Evolutionary conservation across 1,140 invertebrate genomes (phyloP).

Genomic region (Nebria ingens): DNA sequence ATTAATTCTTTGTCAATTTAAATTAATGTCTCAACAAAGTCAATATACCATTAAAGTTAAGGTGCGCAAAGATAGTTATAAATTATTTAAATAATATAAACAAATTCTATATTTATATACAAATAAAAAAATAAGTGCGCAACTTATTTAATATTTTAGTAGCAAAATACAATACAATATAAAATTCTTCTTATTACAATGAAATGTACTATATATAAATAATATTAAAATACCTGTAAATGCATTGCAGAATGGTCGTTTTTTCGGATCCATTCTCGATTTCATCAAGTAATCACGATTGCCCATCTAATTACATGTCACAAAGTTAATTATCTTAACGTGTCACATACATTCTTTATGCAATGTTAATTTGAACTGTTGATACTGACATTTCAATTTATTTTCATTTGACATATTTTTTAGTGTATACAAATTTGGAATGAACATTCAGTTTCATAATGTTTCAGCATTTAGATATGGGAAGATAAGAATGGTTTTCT

Average conservation of each 20-base stretch:
- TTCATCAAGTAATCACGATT: neutral
- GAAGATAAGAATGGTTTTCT: neutral
- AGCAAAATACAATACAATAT: too few species aligned
- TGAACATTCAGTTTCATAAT: neutral
- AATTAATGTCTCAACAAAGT: too few species aligned
- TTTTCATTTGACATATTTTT: neutral
- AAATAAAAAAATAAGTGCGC: too few species aligned
- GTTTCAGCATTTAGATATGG: neutral
- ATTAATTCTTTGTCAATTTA: too few species aligned
- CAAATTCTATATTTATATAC: too few species aligned
- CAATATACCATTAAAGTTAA: too few species aligned
- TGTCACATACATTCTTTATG: neutral
- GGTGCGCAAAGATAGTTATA: too few species aligned
- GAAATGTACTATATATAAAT: too few species aligned
- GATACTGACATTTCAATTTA: neutral
- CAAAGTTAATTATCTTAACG: neutral
- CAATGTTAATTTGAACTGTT: neutral
- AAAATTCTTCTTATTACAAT: too few species aligned
- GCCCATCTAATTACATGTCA: neutral
- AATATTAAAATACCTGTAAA: constrained; percentile 48
- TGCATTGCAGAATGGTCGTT: constrained; percentile 62
- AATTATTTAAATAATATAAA: constrained; percentile 11
- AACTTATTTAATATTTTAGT: too few species aligned
- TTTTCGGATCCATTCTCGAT: constrained; percentile 38
- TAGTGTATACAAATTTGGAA: neutral